Percentiles rank a stretch among this genome's conserved stretches.
phyloP scores from a whole-genome alignment of 2,888 invertebrate species.

The Drosophila rubida region DNA sequence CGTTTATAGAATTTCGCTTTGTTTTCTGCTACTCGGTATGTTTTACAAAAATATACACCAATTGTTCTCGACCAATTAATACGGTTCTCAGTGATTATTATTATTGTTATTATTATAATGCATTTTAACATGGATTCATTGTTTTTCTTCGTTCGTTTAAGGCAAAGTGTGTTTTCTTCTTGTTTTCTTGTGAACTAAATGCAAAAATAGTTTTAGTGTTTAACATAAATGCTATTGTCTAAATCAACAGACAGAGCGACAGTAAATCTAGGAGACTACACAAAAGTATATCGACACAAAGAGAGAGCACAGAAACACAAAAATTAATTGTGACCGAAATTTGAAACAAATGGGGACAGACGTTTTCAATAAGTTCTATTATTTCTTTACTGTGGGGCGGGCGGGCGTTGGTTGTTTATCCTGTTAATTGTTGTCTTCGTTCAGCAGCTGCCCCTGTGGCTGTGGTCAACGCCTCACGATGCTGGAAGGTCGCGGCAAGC shows the following conservation, averaged over 20 bases:
- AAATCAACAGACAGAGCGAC: conserved; percentile 23
- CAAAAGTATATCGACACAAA: conserved; percentile 4
- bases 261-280: conserved; percentile 9
- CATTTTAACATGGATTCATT: conserved; percentile 30
- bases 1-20: conserved; percentile 44
- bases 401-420: not conserved
- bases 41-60: conserved; percentile 69
- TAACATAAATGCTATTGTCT: conserved; percentile 26
- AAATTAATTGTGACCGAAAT: conserved; percentile 2
- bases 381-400: not conserved
- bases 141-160: conserved; percentile 30
- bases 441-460: not conserved
- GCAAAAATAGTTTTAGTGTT: conserved; percentile 13
- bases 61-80: conserved; percentile 15
- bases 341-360: not conserved
- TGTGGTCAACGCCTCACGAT: conserved; percentile 79
- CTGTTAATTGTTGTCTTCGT: conserved; percentile 5
- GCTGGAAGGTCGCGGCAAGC: conserved; percentile 82
- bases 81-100: not conserved
- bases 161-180: conserved; percentile 47
- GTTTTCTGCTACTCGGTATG: conserved; percentile 12
- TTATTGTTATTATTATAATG: conserved; percentile 8
- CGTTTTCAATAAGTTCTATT: conserved; percentile 8
- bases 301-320: conserved; percentile 20
- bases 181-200: conserved; percentile 33